A percentile compares a stretch with the other conserved stretches of the same genome.
phyloP scores from a whole-genome alignment of 2,113 vertebrate genomes.

The Cynopterus brachyotis region DNA sequence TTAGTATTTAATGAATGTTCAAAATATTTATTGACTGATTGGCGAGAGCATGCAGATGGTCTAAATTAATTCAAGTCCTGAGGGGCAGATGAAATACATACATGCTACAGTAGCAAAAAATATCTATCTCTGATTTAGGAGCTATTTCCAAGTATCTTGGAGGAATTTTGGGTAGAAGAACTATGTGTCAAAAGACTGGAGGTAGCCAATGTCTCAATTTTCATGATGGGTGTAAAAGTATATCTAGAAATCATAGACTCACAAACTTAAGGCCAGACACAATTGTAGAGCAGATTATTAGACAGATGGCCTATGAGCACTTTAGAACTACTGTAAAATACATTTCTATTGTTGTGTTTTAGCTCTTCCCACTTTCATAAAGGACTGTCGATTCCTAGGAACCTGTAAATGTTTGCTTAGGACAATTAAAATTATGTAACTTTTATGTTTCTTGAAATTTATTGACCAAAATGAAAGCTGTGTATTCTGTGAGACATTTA shows the following conservation, averaged over 20 bases:
- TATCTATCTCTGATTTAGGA: not conserved
- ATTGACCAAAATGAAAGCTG: not conserved
- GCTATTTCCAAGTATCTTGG: not conserved
- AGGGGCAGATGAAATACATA: constrained; percentile 41
- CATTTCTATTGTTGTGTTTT: constrained; percentile 32
- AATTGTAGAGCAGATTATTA: constrained; percentile 29
- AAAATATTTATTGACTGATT: constrained; percentile 54
- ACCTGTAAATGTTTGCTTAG: not conserved
- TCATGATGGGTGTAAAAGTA: not conserved
- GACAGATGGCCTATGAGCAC: constrained; percentile 15
- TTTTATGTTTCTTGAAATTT: not conserved
- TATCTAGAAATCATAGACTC: not conserved
- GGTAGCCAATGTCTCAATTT: not conserved
- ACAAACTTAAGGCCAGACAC: not conserved
- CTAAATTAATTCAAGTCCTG: constrained; percentile 27
- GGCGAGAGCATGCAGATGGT: not conserved
- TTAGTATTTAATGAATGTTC: constrained; percentile 6
- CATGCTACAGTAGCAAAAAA: not conserved
- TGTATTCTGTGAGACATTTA: not conserved
- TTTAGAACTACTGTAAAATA: constrained; percentile 6
- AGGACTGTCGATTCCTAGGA: constrained; percentile 31
- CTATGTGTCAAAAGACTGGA: not conserved
- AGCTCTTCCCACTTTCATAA: not conserved
- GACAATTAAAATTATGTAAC: constrained; percentile 28
- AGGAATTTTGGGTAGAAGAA: not conserved